These are phyloP conservation scores for Ceraclea dissimilis DNA, from an alignment of 2,888 invertebrate genomes.

Conservation along the genomic window DNA sequence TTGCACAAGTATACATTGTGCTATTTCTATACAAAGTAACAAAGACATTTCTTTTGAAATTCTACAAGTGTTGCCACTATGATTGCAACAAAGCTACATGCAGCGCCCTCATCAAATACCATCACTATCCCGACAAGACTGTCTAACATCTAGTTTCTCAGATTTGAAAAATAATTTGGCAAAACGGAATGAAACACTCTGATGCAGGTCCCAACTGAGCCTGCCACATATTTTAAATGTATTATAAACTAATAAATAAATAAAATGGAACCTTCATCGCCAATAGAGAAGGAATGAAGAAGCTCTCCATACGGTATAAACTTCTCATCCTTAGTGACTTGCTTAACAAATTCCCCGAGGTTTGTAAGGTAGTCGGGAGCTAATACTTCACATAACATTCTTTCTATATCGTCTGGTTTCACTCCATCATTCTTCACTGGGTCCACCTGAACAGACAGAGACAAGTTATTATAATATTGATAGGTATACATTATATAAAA, in stretches of 20 bases:
- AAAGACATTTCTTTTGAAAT: no score
- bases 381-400: slow-evolving; percentile 59
- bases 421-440: slow-evolving; percentile 49
- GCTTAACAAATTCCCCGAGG: slow-evolving; percentile 62
- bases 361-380: slow-evolving; percentile 64
- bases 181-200: no score
- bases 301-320: slow-evolving; percentile 73
- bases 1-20: no score
- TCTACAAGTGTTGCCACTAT: no score
- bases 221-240: neutral
- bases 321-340: slow-evolving; percentile 61
- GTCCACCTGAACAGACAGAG: slow-evolving; percentile 39
- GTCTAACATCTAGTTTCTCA: no score
- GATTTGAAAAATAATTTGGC: no score
- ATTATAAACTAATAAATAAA: neutral
- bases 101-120: no score
- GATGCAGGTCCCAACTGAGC: no score
- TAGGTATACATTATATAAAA: no score
- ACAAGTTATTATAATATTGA: neutral
- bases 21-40: no score
- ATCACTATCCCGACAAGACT: no score
- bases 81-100: no score
- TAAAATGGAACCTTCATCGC: neutral
- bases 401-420: slow-evolving; percentile 69
- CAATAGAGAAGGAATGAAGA: slow-evolving; percentile 51